Percentiles rank a stretch among this genome's conserved stretches.
These are phyloP conservation scores for Octonoba sinensis DNA, from an alignment of 2,888 invertebrate species.

Conservation along the genomic window DNA sequence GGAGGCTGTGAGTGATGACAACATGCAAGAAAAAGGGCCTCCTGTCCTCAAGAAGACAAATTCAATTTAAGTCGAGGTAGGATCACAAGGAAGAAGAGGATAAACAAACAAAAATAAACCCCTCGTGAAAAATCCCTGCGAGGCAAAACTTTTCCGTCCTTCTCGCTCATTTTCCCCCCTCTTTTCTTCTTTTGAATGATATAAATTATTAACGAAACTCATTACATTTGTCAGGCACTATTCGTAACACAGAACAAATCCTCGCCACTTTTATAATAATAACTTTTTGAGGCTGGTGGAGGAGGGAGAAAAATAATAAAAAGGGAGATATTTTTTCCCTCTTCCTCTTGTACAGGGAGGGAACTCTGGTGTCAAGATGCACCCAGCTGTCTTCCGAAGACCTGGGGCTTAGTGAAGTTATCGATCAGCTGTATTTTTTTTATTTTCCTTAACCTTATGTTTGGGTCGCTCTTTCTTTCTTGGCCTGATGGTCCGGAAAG, in stretches of 20 bases:
- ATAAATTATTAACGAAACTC: slow-evolving; percentile 64
- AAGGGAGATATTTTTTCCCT: slow-evolving; percentile 40
- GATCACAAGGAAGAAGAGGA: slow-evolving; percentile 3
- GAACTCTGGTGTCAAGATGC: slow-evolving; percentile 54
- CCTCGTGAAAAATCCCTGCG: slow-evolving; percentile 30
- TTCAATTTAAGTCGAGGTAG: slow-evolving; percentile 44
- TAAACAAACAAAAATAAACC: slow-evolving; percentile 12
- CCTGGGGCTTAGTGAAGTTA: slow-evolving; percentile 35
- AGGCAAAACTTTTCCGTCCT: slow-evolving; percentile 24
- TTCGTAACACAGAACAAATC: slow-evolving; percentile 53
- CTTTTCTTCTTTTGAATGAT: slow-evolving; percentile 46
- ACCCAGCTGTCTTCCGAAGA: slow-evolving; percentile 45
- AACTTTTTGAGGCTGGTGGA: slow-evolving; percentile 14
- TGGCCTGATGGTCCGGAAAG: slow-evolving; percentile 35
- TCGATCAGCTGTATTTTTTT: slow-evolving; percentile 30
- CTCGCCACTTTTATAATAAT: slow-evolving; percentile 53
- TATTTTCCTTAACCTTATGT: not conserved
- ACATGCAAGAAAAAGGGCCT: slow-evolving; percentile 21
- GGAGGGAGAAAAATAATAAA: slow-evolving; percentile 9
- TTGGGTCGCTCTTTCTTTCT: slow-evolving; percentile 14
- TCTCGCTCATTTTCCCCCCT: slow-evolving; percentile 30
- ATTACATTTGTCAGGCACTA: slow-evolving; percentile 62
- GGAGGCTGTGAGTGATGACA: slow-evolving; percentile 36
- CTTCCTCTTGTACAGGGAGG: slow-evolving; percentile 14
- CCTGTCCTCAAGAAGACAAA: slow-evolving; percentile 33